Percentiles rank a stretch among this genome's conserved stretches.
Conservation (phyloP, 1,140 invertebrate species). For the Neodiprion pinetum region DNA sequence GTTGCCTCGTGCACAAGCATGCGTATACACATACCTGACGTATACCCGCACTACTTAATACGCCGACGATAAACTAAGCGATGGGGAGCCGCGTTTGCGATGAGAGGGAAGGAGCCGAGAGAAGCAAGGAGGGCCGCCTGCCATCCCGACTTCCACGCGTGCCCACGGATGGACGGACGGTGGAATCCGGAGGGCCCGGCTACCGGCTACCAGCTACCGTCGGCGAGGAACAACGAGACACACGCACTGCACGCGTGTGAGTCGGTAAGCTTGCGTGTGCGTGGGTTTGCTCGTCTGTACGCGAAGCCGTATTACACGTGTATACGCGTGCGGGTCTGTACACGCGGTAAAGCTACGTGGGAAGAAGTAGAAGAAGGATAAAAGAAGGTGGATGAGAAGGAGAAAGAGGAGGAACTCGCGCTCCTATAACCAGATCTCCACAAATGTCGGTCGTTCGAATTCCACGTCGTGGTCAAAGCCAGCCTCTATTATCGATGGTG, state of each 20-base stretch:
- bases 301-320: not conserved
- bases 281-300: not conserved
- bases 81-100: not conserved
- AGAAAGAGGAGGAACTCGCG: not conserved
- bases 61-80: not conserved
- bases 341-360: no score
- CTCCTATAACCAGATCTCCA: no score
- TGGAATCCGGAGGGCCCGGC: constrained; percentile 1
- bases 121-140: not conserved
- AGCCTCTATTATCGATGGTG: not conserved
- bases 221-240: not conserved
- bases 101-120: not conserved
- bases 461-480: not conserved
- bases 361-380: not conserved
- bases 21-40: not conserved
- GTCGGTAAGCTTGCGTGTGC: no score
- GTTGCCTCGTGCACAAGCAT: not conserved
- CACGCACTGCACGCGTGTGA: not conserved
- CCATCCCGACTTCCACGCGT: constrained; percentile 1
- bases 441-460: not conserved
- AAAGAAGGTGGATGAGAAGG: no score
- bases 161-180: not conserved
- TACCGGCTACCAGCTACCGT: constrained; percentile 3
- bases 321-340: not conserved
- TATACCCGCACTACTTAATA: constrained; percentile 1